Percentiles rank a stretch among this genome's conserved stretches.
Evolutionary conservation across 1,140 invertebrate genomes (phyloP).

Genomic region (Melanaphis sacchari): DNA sequence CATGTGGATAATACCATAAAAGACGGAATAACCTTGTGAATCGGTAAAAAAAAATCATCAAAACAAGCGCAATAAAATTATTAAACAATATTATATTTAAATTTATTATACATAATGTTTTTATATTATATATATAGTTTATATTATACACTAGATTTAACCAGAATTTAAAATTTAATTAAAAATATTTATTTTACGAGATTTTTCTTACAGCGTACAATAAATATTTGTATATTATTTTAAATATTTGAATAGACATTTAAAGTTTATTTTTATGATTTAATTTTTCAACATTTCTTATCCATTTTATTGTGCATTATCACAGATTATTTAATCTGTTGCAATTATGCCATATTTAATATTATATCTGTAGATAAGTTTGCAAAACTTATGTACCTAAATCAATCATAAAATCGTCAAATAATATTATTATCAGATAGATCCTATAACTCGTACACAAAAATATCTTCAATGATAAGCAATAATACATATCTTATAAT

Average conservation of each 20-base stretch:
- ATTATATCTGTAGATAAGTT: background rate
- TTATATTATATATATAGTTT: background rate
- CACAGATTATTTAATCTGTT: background rate
- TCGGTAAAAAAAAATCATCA: constrained; percentile 26
- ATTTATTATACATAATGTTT: background rate
- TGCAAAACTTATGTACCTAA: background rate
- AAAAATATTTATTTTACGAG: constrained; percentile 10
- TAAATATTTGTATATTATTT: background rate
- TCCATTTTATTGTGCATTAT: background rate
- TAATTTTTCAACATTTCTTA: background rate
- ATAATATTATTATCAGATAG: background rate
- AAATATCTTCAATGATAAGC: background rate
- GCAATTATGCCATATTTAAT: background rate
- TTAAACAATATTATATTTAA: constrained; percentile 17
- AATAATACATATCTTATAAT: no score
- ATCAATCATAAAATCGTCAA: background rate
- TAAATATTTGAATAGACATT: background rate
- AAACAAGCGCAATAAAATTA: background rate
- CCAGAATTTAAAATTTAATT: constrained; percentile 1
- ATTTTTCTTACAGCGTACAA: background rate
- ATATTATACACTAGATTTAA: background rate
- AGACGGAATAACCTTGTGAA: background rate
- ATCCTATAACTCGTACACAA: background rate
- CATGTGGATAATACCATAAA: constrained; percentile 22
- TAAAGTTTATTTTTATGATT: background rate